These are phyloP conservation scores for Ardeotis arabs DNA, from an alignment of 2,113 vertebrate genomes.

Conservation along the genomic window DNA sequence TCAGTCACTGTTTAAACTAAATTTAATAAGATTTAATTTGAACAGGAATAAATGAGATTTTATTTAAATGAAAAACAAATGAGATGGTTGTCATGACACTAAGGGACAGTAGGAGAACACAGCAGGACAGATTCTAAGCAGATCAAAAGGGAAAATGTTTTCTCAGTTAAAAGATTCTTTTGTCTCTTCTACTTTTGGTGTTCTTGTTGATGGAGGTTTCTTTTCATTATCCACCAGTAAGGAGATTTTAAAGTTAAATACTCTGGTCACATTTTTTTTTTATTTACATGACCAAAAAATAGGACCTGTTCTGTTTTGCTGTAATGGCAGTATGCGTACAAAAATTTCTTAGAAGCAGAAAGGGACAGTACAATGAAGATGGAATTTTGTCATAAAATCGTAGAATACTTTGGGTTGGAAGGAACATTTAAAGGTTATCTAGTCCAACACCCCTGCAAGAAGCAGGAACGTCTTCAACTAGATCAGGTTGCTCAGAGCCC, in stretches of 20 bases:
- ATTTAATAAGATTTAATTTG: constrained; percentile 6
- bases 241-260: not conserved
- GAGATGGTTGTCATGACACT: not conserved
- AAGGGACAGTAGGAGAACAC: not conserved
- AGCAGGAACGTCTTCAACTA: too few relatives aligned
- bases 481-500: too few relatives aligned
- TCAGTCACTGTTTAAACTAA: not conserved
- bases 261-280: not conserved
- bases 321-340: not conserved
- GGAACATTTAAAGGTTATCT: too few relatives aligned
- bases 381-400: not conserved
- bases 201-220: not conserved
- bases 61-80: not conserved
- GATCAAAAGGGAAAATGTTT: not conserved
- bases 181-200: not conserved
- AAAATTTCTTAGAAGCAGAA: not conserved
- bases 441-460: too few relatives aligned
- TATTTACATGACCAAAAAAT: not conserved
- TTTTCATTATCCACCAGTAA: not conserved
- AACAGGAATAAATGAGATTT: not conserved
- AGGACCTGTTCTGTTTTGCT: not conserved
- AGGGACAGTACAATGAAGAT: not conserved
- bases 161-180: not conserved
- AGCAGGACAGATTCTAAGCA: not conserved
- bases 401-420: too few relatives aligned